Evolutionary conservation across 2,888 invertebrate genomes (phyloP).

Genomic region (Caenorhabditis sp.): DNA sequence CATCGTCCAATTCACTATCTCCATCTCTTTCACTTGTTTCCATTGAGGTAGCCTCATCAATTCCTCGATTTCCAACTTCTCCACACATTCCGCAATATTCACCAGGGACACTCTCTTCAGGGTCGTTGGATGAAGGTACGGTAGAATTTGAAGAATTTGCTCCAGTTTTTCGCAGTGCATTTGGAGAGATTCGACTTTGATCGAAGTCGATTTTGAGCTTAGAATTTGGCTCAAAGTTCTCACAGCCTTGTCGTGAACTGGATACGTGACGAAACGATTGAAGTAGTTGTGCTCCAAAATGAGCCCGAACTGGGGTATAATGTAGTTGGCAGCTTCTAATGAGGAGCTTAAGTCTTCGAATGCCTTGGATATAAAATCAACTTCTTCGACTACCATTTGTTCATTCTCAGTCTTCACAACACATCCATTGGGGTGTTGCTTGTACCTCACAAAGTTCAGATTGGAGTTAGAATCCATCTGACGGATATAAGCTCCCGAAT

Average conservation of each 20-base stretch:
- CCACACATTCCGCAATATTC: neutral
- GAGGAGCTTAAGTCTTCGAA: neutral
- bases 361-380: neutral
- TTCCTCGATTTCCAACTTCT: neutral
- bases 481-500: neutral
- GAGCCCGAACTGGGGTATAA: neutral
- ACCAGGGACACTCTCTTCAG: neutral
- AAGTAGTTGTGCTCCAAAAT: neutral
- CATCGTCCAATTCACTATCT: neutral
- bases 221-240: neutral
- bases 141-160: neutral
- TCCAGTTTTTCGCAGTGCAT: neutral
- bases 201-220: neutral
- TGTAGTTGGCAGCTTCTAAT: neutral
- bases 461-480: neutral
- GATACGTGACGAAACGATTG: neutral
- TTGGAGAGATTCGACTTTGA: neutral
- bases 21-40: neutral
- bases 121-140: neutral
- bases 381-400: neutral
- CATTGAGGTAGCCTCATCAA: neutral
- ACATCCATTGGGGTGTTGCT: neutral
- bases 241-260: neutral
- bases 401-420: neutral
- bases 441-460: neutral